Percentiles rank a stretch among this genome's conserved stretches.
These are phyloP conservation scores for Nothoprocta pentlandii DNA, from an alignment of 2,113 vertebrate genomes.

Conservation along the genomic window DNA sequence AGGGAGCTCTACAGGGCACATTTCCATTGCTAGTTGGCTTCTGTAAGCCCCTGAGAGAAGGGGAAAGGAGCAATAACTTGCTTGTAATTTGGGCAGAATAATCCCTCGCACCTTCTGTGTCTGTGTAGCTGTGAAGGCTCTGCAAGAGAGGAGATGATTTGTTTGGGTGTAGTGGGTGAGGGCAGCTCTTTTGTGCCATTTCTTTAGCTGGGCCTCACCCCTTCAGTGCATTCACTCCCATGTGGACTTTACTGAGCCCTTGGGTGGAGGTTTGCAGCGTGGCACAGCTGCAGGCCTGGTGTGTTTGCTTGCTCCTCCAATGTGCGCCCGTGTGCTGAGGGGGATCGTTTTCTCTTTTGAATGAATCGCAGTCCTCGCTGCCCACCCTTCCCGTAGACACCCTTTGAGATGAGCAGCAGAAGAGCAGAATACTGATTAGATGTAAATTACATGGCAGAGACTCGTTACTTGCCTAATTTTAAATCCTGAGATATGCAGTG, in stretches of 20 bases:
- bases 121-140: conserved; percentile 49
- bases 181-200: conserved; percentile 18
- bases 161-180: conserved; percentile 46
- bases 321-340: rapidly evolving
- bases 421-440: conserved; percentile 67
- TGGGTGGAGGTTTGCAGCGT: rapidly evolving
- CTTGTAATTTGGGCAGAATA: conserved; percentile 62
- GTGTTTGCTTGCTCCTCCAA: not conserved
- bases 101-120: conserved; percentile 68
- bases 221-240: not conserved
- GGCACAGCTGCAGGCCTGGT: not conserved
- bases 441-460: conserved; percentile 67
- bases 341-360: conserved; percentile 36
- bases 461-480: conserved; percentile 70
- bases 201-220: not conserved
- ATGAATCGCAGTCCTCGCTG: conserved; percentile 47
- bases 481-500: conserved; percentile 67
- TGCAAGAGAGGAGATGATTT: conserved; percentile 27
- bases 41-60: conserved; percentile 10
- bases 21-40: conserved; percentile 36
- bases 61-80: conserved; percentile 57
- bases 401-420: conserved; percentile 57
- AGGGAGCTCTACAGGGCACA: not conserved
- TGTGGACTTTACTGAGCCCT: not conserved
- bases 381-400: conserved; percentile 63